Conservation (phyloP, 2,113 vertebrate species). For the Tetrax tetrax region DNA sequence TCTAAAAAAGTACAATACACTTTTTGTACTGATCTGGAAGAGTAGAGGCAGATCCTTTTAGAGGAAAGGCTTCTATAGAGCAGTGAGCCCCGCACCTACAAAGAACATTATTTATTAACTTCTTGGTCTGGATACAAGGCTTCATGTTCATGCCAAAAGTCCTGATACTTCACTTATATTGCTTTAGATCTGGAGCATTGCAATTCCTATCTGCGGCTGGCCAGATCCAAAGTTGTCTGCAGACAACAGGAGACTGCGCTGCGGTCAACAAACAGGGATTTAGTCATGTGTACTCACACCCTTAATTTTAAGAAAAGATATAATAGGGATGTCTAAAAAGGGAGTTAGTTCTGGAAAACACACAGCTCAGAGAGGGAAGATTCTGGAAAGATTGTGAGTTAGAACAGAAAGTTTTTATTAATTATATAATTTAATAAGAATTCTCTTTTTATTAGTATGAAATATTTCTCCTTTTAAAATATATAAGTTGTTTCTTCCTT, state of each 20-base stretch:
- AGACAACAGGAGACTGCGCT: accelerated
- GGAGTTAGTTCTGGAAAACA: neutral
- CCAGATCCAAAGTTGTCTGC: neutral
- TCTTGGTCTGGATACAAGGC: neutral
- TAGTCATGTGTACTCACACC: neutral
- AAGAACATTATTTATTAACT: neutral
- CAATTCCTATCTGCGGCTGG: neutral
- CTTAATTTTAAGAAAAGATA: neutral
- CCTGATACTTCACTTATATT: neutral
- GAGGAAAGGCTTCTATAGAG: neutral
- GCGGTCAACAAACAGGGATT: neutral
- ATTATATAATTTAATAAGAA: neutral
- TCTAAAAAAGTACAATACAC: too few relatives aligned
- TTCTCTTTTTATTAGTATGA: neutral
- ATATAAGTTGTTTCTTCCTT: accelerated
- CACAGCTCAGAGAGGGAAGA: neutral
- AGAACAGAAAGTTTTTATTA: neutral
- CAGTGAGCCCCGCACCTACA: neutral
- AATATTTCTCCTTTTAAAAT: neutral
- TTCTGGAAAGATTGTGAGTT: neutral
- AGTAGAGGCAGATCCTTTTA: neutral
- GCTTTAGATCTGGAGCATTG: neutral
- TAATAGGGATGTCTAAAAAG: neutral
- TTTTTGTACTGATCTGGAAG: neutral
- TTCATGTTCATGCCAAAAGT: neutral